A percentile compares a stretch with the other conserved stretches of the same genome.
phyloP scores from a whole-genome alignment of 2,113 vertebrate genomes.

The Stegostoma tigrinum region DNA sequence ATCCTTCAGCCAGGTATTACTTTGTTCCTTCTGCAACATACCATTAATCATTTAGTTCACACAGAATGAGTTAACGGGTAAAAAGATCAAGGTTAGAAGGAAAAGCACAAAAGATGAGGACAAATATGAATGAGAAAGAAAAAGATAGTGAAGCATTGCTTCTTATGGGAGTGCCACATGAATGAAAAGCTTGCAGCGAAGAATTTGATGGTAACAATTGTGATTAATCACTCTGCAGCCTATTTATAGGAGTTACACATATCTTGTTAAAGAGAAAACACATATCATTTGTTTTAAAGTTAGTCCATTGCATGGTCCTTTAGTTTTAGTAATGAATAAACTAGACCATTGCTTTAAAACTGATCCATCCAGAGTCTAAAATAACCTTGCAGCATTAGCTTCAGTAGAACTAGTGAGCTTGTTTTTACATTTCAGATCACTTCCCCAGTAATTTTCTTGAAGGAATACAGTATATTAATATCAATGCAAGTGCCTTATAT shows the following conservation, averaged over 20 bases:
- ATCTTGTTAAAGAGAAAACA: neutral
- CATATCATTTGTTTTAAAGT: neutral
- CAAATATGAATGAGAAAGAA: neutral
- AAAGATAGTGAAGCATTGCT: neutral
- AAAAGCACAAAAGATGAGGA: neutral
- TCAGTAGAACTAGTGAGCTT: neutral
- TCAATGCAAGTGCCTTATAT: neutral
- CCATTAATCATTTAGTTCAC: neutral
- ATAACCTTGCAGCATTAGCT: neutral
- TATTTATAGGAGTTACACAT: neutral
- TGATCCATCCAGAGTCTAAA: neutral
- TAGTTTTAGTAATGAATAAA: neutral
- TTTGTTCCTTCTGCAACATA: neutral
- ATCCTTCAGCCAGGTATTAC: neutral
- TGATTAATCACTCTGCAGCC: neutral
- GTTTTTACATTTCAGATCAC: neutral
- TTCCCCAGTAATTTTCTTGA: neutral
- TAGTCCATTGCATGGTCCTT: neutral
- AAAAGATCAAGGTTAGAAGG: neutral
- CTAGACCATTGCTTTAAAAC: neutral
- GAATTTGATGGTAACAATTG: neutral
- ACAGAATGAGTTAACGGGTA: neutral
- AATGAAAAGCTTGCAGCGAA: neutral
- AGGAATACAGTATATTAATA: neutral
- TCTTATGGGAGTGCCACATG: neutral